Evolutionary conservation across 2,888 invertebrate genomes (phyloP).

Genomic region (Dyspetes luteomarginatus): DNA sequence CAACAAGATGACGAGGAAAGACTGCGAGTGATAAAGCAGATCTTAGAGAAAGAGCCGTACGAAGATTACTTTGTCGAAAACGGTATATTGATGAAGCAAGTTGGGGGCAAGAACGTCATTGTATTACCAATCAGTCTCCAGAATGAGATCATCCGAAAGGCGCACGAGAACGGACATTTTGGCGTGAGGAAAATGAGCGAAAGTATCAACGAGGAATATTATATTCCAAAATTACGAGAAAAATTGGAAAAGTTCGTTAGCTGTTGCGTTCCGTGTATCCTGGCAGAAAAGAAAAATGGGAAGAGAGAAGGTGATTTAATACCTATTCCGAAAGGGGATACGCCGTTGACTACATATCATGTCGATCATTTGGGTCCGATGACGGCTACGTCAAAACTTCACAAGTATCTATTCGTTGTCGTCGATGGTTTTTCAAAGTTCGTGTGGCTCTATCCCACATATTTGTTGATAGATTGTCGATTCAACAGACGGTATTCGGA

Average conservation of each 20-base stretch:
- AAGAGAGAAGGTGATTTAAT: conserved; percentile 71
- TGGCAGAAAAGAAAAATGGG: conserved; percentile 70
- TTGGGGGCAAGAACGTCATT: conserved; percentile 32
- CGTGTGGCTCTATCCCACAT: conserved; percentile 66
- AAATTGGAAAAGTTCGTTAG: conserved; percentile 51
- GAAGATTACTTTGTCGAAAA: conserved; percentile 17
- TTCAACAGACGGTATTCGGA: conserved; percentile 55
- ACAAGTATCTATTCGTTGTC: conserved; percentile 73
- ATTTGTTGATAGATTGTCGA: conserved; percentile 19
- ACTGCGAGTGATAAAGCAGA: neutral
- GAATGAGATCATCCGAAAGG: conserved; percentile 33
- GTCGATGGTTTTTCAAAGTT: conserved; percentile 76
- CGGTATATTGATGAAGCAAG: conserved; percentile 37
- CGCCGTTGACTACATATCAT: conserved; percentile 74
- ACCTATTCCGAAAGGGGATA: conserved; percentile 36
- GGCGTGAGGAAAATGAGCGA: conserved; percentile 42
- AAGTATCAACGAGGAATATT: conserved; percentile 48
- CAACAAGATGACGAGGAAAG: neutral
- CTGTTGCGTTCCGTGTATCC: conserved; percentile 71
- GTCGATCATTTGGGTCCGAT: conserved; percentile 77
- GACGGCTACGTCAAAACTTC: conserved; percentile 70
- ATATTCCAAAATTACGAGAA: conserved; percentile 47
- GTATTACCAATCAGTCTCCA: conserved; percentile 23
- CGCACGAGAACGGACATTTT: conserved; percentile 60
- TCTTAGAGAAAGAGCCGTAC: neutral